Percentiles rank a stretch among this genome's conserved stretches.
Evolutionary conservation across 2,888 invertebrate species (phyloP).

Genomic region (Campopleginae sp.): DNA sequence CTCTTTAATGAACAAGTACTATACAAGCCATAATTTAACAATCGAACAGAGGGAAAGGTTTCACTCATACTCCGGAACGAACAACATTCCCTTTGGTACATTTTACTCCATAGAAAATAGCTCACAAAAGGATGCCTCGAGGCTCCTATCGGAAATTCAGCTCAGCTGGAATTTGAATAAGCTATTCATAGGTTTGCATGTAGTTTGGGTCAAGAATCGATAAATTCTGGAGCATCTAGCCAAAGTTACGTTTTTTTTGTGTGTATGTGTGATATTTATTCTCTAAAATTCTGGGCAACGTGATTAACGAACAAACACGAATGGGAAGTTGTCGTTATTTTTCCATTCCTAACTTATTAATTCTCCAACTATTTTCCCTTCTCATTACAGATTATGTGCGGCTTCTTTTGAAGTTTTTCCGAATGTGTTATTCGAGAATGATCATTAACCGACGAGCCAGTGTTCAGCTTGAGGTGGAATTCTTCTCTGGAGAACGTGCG

Average conservation of each 20-base stretch:
- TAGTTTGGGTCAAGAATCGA: neutral
- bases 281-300: neutral
- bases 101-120: neutral
- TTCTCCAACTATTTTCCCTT: neutral
- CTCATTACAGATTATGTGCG: neutral
- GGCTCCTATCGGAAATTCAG: neutral
- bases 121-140: neutral
- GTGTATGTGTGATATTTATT: neutral
- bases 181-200: neutral
- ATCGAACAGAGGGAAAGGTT: neutral
- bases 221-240: neutral
- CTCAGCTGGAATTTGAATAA: neutral
- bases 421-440: neutral
- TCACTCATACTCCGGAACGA: neutral
- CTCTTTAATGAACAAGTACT: neutral
- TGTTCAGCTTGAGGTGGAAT: neutral
- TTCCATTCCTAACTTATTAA: neutral
- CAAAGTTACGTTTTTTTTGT: neutral
- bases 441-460: neutral
- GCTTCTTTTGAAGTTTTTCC: neutral
- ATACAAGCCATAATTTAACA: neutral
- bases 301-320: neutral
- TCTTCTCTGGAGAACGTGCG: neutral
- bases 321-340: neutral
- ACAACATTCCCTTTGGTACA: neutral